Evolutionary conservation across 2,888 invertebrate genomes (phyloP).

Genomic region (Tribolium freemani): DNA sequence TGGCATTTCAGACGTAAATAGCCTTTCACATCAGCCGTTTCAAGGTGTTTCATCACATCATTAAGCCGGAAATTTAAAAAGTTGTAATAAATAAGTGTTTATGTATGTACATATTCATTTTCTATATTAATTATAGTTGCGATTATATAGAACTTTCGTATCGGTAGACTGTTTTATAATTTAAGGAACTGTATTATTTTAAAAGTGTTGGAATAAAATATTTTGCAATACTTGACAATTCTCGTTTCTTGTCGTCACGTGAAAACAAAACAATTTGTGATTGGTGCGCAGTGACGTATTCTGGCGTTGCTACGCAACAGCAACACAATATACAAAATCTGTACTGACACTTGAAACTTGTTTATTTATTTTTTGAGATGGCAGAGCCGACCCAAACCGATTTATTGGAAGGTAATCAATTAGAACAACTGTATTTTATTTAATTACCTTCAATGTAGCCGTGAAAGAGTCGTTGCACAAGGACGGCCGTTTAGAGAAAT

Average conservation of each 20-base stretch:
- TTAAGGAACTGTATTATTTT: conserved; percentile 11
- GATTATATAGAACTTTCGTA: background rate
- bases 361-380: conserved; percentile 49
- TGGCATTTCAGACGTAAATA: conserved; percentile 18
- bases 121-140: conserved; percentile 11
- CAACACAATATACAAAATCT: background rate
- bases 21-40: conserved; percentile 21
- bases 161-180: conserved; percentile 31
- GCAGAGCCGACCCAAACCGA: conserved; percentile 61
- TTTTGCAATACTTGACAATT: conserved; percentile 24
- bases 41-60: conserved; percentile 35
- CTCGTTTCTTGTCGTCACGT: too few species aligned
- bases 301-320: conserved; percentile 6
- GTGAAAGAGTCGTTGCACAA: conserved; percentile 65
- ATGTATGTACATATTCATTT: conserved; percentile 23
- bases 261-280: too few species aligned
- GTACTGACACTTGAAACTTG: background rate
- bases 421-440: background rate
- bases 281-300: background rate
- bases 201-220: conserved; percentile 27
- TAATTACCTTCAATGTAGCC: conserved; percentile 55
- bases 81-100: conserved; percentile 22
- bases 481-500: conserved; percentile 64
- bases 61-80: conserved; percentile 7
- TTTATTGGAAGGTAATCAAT: conserved; percentile 60